A percentile compares a stretch with the other conserved stretches of the same genome.
These are phyloP conservation scores for Drosophila nikananu DNA, from an alignment of 1,140 invertebrate genomes.

Conservation along the genomic window DNA sequence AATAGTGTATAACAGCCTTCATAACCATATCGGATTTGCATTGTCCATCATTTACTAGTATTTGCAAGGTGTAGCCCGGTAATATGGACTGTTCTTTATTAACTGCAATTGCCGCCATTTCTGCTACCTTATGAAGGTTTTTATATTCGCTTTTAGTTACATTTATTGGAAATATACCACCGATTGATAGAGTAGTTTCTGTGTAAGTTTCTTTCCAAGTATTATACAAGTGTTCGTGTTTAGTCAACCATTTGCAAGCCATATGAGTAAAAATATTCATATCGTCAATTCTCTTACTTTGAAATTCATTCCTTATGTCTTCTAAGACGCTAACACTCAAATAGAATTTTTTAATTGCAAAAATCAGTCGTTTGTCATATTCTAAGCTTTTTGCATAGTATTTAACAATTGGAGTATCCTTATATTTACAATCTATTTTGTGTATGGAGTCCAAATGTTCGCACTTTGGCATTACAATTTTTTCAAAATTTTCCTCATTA, in stretches of 20 bases:
- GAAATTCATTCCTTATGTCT: conserved; percentile 28
- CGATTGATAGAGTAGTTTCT: conserved; percentile 87
- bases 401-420: conserved; percentile 89
- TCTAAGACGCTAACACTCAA: conserved; percentile 24
- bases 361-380: conserved; percentile 86
- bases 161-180: conserved; percentile 92
- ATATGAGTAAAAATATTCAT: conserved; percentile 84
- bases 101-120: conserved; percentile 89
- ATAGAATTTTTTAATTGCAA: conserved; percentile 72
- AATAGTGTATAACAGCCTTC: conserved; percentile 92
- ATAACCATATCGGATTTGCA: conserved; percentile 92
- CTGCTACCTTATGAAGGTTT: conserved; percentile 88
- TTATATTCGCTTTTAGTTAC: conserved; percentile 87
- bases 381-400: conserved; percentile 87
- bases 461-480: conserved; percentile 87
- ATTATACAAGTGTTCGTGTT: conserved; percentile 86
- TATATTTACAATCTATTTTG: conserved; percentile 87
- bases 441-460: conserved; percentile 78
- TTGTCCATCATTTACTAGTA: conserved; percentile 89
- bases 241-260: conserved; percentile 90
- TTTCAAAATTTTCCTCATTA: conserved; percentile 86
- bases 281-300: background rate
- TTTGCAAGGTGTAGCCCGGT: conserved; percentile 88
- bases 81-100: conserved; percentile 89
- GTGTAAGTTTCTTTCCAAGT: conserved; percentile 87